A percentile compares a stretch with the other conserved stretches of the same genome.
phyloP scores from a whole-genome alignment of 2,797 vertebrate species.

The Labeo calbasu region DNA sequence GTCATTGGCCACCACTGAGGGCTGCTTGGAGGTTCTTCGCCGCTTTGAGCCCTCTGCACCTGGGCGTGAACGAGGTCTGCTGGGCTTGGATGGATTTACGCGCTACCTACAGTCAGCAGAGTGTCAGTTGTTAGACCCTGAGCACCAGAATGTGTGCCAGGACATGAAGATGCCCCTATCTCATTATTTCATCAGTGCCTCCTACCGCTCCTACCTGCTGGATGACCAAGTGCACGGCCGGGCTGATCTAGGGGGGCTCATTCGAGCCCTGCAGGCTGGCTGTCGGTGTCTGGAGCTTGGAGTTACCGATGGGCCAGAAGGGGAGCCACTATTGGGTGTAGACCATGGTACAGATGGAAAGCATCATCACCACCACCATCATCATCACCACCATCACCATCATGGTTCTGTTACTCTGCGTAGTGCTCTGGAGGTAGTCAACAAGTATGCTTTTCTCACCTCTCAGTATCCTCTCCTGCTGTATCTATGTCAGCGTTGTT shows the following conservation, averaged over 20 bases:
- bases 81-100: slow-evolving; percentile 94
- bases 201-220: slow-evolving; percentile 94
- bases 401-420: slow-evolving; percentile 82
- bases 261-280: slow-evolving; percentile 88
- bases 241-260: slow-evolving; percentile 90
- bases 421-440: slow-evolving; percentile 91
- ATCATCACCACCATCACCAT: slow-evolving; percentile 72
- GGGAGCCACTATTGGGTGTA: slow-evolving; percentile 91
- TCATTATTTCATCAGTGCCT: slow-evolving; percentile 96
- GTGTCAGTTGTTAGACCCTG: slow-evolving; percentile 94
- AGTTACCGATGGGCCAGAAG: slow-evolving; percentile 90
- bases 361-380: slow-evolving; percentile 77
- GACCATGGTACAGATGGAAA: slow-evolving; percentile 80
- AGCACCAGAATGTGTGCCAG: slow-evolving; percentile 91
- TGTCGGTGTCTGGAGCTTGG: slow-evolving; percentile 95
- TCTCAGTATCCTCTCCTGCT: slow-evolving; percentile 92
- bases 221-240: slow-evolving; percentile 93
- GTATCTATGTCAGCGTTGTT: slow-evolving; percentile 93
- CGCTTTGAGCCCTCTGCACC: slow-evolving; percentile 90
- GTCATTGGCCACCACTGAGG: slow-evolving; percentile 86
- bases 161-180: slow-evolving; percentile 95
- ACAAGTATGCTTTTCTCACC: slow-evolving; percentile 91
- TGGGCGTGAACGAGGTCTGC: slow-evolving; percentile 86
- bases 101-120: slow-evolving; percentile 92
- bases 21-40: slow-evolving; percentile 90